A percentile compares a stretch with the other conserved stretches of the same genome.
phyloP scores from a whole-genome alignment of 2,113 vertebrate species.

The Callionymus lyra region DNA sequence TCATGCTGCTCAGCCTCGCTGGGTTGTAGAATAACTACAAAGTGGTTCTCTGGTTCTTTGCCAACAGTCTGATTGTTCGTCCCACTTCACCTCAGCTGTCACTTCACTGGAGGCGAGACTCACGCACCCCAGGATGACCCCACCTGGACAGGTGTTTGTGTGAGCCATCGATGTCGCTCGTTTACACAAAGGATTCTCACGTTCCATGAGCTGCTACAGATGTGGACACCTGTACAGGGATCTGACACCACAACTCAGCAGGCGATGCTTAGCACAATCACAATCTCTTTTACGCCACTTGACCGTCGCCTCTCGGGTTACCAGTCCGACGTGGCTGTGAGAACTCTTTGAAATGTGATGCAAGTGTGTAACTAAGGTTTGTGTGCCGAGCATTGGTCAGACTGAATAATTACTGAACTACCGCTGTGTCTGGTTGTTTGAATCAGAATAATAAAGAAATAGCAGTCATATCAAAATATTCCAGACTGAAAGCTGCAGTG shows the following conservation, averaged over 20 bases:
- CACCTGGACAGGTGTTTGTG: conserved; percentile 24
- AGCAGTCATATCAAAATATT: no score
- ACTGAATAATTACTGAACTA: no score
- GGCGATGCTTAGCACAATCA: conserved; percentile 29
- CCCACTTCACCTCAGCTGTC: conserved; percentile 48
- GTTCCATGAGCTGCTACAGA: conserved; percentile 5
- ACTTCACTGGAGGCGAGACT: conserved; percentile 21
- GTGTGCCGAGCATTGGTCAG: no score
- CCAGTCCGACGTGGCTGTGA: conserved; percentile 29
- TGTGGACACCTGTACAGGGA: conserved; percentile 18
- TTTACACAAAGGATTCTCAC: conserved; percentile 32
- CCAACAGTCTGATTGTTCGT: conserved; percentile 32
- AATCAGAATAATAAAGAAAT: no score
- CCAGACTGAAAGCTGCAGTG: no score
- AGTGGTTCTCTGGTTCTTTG: conserved; percentile 48
- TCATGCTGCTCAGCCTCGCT: conserved; percentile 24
- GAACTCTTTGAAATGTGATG: conserved; percentile 29
- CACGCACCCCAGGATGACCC: conserved; percentile 17
- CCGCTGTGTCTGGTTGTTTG: no score
- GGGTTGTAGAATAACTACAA: conserved; percentile 34
- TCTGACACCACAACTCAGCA: conserved; percentile 14
- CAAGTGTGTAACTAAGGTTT: background rate
- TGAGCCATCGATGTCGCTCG: conserved; percentile 21
- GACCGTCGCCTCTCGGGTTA: no score
- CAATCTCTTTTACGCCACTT: conserved; percentile 34